These are phyloP conservation scores for Vanessa cardui DNA, from an alignment of 2,888 invertebrate species.

Conservation along the genomic window DNA sequence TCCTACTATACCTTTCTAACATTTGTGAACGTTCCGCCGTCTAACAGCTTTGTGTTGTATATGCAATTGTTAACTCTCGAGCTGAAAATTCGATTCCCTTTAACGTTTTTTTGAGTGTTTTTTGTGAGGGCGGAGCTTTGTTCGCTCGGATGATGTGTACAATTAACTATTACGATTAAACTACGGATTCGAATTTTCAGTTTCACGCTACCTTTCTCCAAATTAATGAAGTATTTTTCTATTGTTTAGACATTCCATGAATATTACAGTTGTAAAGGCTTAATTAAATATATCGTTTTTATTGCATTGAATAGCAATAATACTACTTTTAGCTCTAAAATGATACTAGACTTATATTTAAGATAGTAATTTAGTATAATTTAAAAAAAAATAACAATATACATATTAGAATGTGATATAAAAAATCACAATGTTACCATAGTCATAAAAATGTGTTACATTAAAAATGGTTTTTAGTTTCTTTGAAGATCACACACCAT, in stretches of 20 bases:
- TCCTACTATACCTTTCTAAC: no score
- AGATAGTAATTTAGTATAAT: constrained; percentile 16
- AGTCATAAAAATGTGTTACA: constrained; percentile 21
- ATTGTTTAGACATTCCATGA: constrained; percentile 13
- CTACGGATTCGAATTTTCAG: constrained; percentile 19
- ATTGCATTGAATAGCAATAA: constrained; percentile 2
- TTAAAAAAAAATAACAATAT: constrained; percentile 5
- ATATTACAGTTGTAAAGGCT: constrained; percentile 11
- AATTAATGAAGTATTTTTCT: neutral
- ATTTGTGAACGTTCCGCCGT: constrained; percentile 15
- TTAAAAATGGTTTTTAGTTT: constrained; percentile 13
- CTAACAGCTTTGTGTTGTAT: constrained; percentile 30
- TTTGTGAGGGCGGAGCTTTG: no score
- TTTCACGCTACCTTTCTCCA: constrained; percentile 6
- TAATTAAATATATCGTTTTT: neutral
- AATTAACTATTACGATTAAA: neutral
- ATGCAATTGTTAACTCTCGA: constrained; percentile 21
- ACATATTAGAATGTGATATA: constrained; percentile 25
- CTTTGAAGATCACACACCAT: constrained; percentile 46
- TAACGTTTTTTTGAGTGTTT: neutral
- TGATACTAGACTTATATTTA: constrained; percentile 6
- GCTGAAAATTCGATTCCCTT: constrained; percentile 17
- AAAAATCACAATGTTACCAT: constrained; percentile 35
- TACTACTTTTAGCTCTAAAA: constrained; percentile 2
- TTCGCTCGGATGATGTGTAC: neutral